Conservation (phyloP, 1,140 invertebrate species). For the Drosophila sechellia region DNA sequence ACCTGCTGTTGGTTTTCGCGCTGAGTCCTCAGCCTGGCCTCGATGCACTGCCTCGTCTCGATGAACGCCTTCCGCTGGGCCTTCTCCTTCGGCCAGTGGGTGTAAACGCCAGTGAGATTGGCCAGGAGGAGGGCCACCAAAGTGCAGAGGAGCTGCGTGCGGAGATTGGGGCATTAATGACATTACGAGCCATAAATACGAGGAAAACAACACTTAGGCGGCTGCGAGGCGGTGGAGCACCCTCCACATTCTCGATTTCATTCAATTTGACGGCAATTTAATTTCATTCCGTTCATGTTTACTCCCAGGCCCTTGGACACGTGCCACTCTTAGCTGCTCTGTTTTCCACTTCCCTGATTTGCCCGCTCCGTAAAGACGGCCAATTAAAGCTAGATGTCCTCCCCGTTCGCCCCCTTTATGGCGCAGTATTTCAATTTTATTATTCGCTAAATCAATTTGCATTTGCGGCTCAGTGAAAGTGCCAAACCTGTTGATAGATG, state of each 20-base stretch:
- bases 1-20: constrained; percentile 98
- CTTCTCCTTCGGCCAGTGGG: constrained; percentile 95
- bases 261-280: constrained; percentile 78
- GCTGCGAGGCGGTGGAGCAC: neutral
- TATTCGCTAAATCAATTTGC: constrained; percentile 57
- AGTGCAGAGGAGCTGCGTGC: constrained; percentile 88
- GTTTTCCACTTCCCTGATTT: constrained; percentile 10
- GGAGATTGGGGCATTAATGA: constrained; percentile 48
- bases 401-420: neutral
- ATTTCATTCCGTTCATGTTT: constrained; percentile 70
- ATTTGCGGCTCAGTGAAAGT: constrained; percentile 33
- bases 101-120: constrained; percentile 95
- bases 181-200: constrained; percentile 60
- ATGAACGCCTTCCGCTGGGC: constrained; percentile 96
- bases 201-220: constrained; percentile 55
- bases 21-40: constrained; percentile 95
- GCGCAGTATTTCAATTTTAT: constrained; percentile 34
- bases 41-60: constrained; percentile 97
- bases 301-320: constrained; percentile 45
- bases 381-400: constrained; percentile 35
- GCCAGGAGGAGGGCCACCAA: constrained; percentile 89
- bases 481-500: constrained; percentile 53
- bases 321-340: constrained; percentile 52
- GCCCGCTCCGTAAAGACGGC: constrained; percentile 1
- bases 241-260: constrained; percentile 56